Conservation (phyloP, 2,888 invertebrate genomes). For the Hirtodrosophila confusa region DNA sequence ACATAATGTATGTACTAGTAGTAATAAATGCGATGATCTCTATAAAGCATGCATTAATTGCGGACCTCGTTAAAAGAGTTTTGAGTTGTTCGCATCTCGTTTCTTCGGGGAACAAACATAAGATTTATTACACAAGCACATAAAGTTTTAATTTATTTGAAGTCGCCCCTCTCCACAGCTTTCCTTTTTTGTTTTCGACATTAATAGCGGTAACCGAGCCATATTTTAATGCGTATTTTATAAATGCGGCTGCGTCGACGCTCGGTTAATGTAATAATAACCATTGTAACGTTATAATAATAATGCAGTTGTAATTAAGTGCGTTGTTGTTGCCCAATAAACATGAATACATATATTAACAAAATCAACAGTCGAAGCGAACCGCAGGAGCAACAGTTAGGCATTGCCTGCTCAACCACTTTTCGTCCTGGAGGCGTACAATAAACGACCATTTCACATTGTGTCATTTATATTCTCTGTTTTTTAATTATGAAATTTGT, state of each 20-base stretch:
- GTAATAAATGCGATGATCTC: constrained; percentile 37
- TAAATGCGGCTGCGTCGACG: constrained; percentile 52
- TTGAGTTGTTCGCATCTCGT: constrained; percentile 20
- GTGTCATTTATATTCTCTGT: constrained; percentile 38
- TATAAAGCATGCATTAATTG: constrained; percentile 62
- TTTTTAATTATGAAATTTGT: constrained; percentile 56
- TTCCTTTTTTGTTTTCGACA: constrained; percentile 25
- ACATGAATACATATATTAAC: constrained; percentile 56
- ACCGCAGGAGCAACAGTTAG: constrained; percentile 52
- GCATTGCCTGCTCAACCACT: constrained; percentile 26
- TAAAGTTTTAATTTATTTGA: constrained; percentile 73
- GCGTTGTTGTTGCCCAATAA: constrained; percentile 36
- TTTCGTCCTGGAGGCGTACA: constrained; percentile 30
- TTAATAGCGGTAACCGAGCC: constrained; percentile 55
- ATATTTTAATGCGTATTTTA: constrained; percentile 70
- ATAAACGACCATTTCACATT: constrained; percentile 49
- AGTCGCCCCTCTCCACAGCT: constrained; percentile 17
- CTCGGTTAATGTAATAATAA: constrained; percentile 67
- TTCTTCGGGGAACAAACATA: constrained; percentile 49
- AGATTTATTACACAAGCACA: constrained; percentile 62
- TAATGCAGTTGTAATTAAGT: constrained; percentile 75
- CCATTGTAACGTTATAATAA: constrained; percentile 67
- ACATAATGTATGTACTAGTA: constrained; percentile 6
- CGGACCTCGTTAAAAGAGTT: constrained; percentile 52
- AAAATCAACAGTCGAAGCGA: constrained; percentile 60